These are phyloP conservation scores for Carlito syrichta DNA, from an alignment of 2,113 vertebrate genomes.

Conservation along the genomic window DNA sequence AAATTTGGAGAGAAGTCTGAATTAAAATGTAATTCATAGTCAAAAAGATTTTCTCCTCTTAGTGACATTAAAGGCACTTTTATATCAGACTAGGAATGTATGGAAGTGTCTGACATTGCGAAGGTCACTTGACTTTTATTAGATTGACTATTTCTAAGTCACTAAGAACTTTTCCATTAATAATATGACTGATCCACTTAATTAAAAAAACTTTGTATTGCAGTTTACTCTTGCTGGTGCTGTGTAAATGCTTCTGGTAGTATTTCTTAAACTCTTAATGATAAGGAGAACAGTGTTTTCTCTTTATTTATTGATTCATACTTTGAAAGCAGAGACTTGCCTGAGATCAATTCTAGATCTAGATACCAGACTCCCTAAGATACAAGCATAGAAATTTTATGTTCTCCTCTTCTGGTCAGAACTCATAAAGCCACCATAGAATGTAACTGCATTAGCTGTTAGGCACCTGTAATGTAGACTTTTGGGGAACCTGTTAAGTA, in stretches of 20 bases:
- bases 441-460: background rate
- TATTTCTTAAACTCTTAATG: constrained; percentile 11
- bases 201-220: constrained; percentile 19
- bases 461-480: background rate
- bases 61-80: constrained; percentile 11
- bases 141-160: background rate
- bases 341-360: constrained; percentile 1
- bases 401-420: background rate
- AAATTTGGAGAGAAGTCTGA: constrained; percentile 45
- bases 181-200: background rate
- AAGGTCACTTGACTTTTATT: constrained; percentile 17
- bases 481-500: background rate
- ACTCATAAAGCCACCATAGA: background rate
- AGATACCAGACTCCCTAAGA: background rate
- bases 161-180: background rate
- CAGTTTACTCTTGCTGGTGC: background rate
- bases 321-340: constrained; percentile 4
- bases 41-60: background rate
- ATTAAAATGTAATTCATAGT: constrained; percentile 15
- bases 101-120: background rate
- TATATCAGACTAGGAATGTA: background rate
- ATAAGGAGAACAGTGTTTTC: background rate
- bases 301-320: background rate
- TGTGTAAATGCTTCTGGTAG: background rate
- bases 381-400: background rate